Evolutionary conservation across 2,797 vertebrate genomes (phyloP).

Genomic region (Yasuhikotakia modesta): DNA sequence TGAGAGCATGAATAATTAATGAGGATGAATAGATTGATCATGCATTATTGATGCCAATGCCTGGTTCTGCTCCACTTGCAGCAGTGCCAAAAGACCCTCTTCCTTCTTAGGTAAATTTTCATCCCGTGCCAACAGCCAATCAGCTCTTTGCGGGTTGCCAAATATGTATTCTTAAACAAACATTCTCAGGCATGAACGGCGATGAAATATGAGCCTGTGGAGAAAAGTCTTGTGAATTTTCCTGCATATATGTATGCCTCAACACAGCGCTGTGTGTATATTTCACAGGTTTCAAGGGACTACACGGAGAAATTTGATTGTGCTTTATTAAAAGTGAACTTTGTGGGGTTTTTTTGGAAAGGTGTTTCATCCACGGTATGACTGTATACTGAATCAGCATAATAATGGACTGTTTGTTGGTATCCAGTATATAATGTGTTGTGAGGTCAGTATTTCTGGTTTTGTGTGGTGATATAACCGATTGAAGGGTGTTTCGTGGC

Average conservation of each 20-base stretch:
- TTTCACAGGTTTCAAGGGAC: background rate
- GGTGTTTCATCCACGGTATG: background rate
- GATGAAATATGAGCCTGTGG: background rate
- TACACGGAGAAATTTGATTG: background rate
- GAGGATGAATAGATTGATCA: conserved; percentile 73
- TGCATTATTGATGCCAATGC: conserved; percentile 70
- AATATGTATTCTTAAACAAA: conserved; percentile 9
- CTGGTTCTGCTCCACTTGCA: conserved; percentile 30
- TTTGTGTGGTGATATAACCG: background rate
- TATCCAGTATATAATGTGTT: background rate
- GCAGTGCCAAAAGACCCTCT: conserved; percentile 20
- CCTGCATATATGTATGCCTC: background rate
- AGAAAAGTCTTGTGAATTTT: background rate
- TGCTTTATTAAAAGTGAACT: background rate
- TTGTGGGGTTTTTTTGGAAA: background rate
- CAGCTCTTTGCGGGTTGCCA: background rate
- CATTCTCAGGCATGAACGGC: background rate
- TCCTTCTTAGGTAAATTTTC: conserved; percentile 24
- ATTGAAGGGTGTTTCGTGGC: background rate
- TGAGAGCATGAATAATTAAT: conserved; percentile 77
- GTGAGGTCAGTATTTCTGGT: background rate
- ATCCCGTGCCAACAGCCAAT: conserved; percentile 24
- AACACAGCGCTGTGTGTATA: background rate
- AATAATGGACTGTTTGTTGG: background rate
- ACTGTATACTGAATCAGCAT: background rate